Conservation (phyloP, 2,888 invertebrate species). For the Caenorhabditis auriculariae region DNA sequence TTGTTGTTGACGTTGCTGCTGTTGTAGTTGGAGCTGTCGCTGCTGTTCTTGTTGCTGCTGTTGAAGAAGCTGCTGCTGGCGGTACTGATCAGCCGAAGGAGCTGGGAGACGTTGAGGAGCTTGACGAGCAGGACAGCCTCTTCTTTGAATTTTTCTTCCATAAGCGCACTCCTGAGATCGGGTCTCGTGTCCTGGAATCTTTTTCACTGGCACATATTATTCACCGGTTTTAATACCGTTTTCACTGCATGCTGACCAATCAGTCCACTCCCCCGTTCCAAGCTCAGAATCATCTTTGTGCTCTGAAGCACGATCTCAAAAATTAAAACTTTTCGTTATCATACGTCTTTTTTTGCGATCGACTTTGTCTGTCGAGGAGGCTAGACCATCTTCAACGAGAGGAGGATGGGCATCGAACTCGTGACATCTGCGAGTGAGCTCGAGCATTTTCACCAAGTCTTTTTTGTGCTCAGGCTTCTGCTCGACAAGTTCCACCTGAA, state of each 20-base stretch:
- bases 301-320: slow-evolving; percentile 19
- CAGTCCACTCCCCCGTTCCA: slow-evolving; percentile 48
- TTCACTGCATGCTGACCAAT: slow-evolving; percentile 42
- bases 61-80: slow-evolving; percentile 19
- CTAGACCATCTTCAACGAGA: slow-evolving; percentile 50
- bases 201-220: not conserved
- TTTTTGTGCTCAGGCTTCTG: slow-evolving; percentile 50
- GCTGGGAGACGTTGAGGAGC: slow-evolving; percentile 36
- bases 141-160: slow-evolving; percentile 51
- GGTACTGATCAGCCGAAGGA: slow-evolving; percentile 33
- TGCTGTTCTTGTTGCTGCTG: slow-evolving; percentile 12
- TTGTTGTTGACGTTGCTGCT: slow-evolving; percentile 15
- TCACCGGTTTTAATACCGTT: slow-evolving; percentile 12
- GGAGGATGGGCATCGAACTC: slow-evolving; percentile 56
- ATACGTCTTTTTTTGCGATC: slow-evolving; percentile 54
- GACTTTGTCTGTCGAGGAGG: slow-evolving; percentile 54
- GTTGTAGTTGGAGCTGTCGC: slow-evolving; percentile 9
- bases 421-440: slow-evolving; percentile 51
- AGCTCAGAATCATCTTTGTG: slow-evolving; percentile 26
- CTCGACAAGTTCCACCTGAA: slow-evolving; percentile 39
- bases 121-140: slow-evolving; percentile 55
- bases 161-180: slow-evolving; percentile 53
- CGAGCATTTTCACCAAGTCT: slow-evolving; percentile 53
- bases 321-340: not conserved
- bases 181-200: slow-evolving; percentile 32